Base-by-base conservation (phyloP, 1,140 invertebrate genomes). In the Pararge aegeria region DNA sequence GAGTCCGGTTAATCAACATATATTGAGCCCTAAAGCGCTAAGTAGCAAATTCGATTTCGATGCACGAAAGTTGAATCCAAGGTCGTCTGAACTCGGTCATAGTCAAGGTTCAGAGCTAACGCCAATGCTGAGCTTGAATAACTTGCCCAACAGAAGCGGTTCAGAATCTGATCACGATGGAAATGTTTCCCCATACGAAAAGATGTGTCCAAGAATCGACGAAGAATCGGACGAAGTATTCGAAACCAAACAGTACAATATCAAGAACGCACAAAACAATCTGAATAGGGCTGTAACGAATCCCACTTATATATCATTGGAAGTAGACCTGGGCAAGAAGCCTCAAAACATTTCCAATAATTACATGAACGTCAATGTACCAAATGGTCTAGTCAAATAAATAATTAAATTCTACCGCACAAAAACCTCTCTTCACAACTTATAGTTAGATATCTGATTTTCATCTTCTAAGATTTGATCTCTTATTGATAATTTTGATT, bases 221-320 rank as follows among this genome's bases (percentile, higher is more conserved):
- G 73, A 84, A 64, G 82, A 34, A n/a, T 34, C 30, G 1, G 78
- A 89, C 60, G 78, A 88, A 70, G 87, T 86, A 76, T 93, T 68
- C 87, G 91, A 61, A 83, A 85, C 53, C 74, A 83, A 78, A 80
- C 44, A 92, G 57, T 92, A 93, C 77, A 94, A 94, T 61, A 87
- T 92, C 4, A 93, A 93, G 68, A 93, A 94, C 80, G 89, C 90
- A 44, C 92, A 92, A 64, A 91, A 88, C 61, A 91, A 88, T 16
- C 67, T 66, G 20, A 71, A 68, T 42, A 61, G 38, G 58, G 82
- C 90, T 16, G 85, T 90, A 24, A 88, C 85, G 12, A 90, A 92
- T 52, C 84, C 80, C 6, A 83, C 79, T 16, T 89, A 89, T 46
- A 84, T 84, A 42, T 70, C 75, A 5, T 71, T 83, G 48, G 73